A percentile compares a stretch with the other conserved stretches of the same genome.
Evolutionary conservation across 2,888 invertebrate species (phyloP).

Genomic region (Mythimna impura): DNA sequence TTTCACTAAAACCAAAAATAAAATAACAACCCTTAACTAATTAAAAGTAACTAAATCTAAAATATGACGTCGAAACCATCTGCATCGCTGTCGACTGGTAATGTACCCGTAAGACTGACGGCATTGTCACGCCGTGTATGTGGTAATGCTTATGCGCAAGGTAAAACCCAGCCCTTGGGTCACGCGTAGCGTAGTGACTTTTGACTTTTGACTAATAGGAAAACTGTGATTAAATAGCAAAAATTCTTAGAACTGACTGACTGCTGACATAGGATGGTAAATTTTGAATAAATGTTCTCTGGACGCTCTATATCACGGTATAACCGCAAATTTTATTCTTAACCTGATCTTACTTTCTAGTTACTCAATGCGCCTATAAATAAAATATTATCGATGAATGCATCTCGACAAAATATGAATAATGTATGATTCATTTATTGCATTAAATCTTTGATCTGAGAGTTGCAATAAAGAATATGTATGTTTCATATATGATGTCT

Average conservation of each 20-base stretch:
- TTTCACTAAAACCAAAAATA: too few species aligned
- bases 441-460: conserved; percentile 7
- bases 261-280: neutral
- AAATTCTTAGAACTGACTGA: neutral
- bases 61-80: too few species aligned
- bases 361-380: conserved; percentile 18
- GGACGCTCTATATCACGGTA: conserved; percentile 1
- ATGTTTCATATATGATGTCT: conserved; percentile 4
- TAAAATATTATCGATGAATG: conserved; percentile 29
- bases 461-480: conserved; percentile 12
- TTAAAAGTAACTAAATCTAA: too few species aligned
- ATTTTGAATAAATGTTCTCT: neutral
- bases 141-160: too few species aligned
- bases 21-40: too few species aligned
- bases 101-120: too few species aligned
- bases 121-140: too few species aligned
- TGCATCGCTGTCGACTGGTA: too few species aligned
- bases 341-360: conserved; percentile 13
- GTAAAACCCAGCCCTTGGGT: too few species aligned
- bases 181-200: too few species aligned
- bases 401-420: conserved; percentile 13
- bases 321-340: conserved; percentile 6
- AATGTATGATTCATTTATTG: conserved; percentile 23
- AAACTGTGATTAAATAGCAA: neutral
- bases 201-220: too few species aligned